Percentiles rank a stretch among this genome's conserved stretches.
phyloP scores from a whole-genome alignment of 2,797 vertebrate genomes.

The Lutjanus argentimaculatus region DNA sequence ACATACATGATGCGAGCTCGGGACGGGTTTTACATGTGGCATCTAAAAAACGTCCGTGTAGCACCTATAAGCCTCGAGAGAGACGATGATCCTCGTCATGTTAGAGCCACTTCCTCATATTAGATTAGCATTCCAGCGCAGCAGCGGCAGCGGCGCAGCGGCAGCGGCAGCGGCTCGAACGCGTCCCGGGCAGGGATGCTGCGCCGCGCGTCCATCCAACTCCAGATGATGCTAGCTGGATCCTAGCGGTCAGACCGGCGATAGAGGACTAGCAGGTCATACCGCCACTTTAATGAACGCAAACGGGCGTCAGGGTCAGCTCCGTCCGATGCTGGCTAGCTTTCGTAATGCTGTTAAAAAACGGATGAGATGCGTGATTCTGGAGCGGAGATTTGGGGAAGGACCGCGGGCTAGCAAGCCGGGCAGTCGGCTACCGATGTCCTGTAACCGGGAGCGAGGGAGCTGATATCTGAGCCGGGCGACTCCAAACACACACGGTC shows the following conservation, averaged over 20 bases:
- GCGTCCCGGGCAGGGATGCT: constrained; percentile 62
- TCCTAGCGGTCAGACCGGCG: constrained; percentile 62
- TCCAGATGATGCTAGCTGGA: constrained; percentile 72
- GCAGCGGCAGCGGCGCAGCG: too few relatives aligned
- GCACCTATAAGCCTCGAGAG: constrained; percentile 32
- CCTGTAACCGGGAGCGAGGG: constrained; percentile 24
- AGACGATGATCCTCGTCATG: constrained; percentile 46
- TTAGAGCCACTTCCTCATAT: constrained; percentile 52
- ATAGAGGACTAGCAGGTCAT: constrained; percentile 42
- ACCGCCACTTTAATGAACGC: not conserved
- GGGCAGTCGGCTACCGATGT: constrained; percentile 61
- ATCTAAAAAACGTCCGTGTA: constrained; percentile 43
- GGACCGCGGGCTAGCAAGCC: constrained; percentile 72
- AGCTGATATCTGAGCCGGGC: constrained; percentile 37
- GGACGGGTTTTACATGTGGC: constrained; percentile 68
- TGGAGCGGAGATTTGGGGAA: constrained; percentile 45
- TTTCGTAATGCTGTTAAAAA: constrained; percentile 22
- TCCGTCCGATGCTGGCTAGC: not conserved
- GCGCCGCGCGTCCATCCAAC: constrained; percentile 57
- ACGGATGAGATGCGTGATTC: constrained; percentile 45
- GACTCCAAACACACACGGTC: constrained; percentile 33
- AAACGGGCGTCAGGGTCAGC: not conserved
- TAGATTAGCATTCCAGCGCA: constrained; percentile 66
- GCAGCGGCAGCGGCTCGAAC: constrained; percentile 1
- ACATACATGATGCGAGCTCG: constrained; percentile 70